These are phyloP conservation scores for Aspidoscelis tigris DNA, from an alignment of 2,113 vertebrate genomes.

Conservation along the genomic window DNA sequence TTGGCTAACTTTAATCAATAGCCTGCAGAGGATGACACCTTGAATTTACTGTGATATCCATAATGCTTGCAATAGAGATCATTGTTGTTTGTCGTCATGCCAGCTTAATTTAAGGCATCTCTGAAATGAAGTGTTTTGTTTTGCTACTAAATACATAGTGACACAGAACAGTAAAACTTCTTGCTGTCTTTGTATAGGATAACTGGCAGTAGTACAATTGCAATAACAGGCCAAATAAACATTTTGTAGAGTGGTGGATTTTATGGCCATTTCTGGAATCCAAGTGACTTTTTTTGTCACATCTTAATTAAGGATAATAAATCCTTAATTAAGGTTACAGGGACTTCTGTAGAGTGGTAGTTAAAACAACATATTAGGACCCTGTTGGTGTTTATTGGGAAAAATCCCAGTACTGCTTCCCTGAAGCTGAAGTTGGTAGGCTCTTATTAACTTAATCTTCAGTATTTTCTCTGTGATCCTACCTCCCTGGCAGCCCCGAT, in stretches of 20 bases:
- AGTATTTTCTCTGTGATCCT: conserved; percentile 13
- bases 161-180: conserved; percentile 4
- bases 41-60: conserved; percentile 72
- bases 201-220: conserved; percentile 44
- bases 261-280: conserved; percentile 52
- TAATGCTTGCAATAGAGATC: conserved; percentile 63
- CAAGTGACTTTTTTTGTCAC: conserved; percentile 48
- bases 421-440: background rate
- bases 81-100: conserved; percentile 52
- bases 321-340: conserved; percentile 43
- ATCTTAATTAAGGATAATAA: conserved; percentile 5
- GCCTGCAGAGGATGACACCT: conserved; percentile 71
- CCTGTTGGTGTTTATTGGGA: conserved; percentile 30
- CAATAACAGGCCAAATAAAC: conserved; percentile 39
- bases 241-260: conserved; percentile 35
- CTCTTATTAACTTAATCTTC: conserved; percentile 55
- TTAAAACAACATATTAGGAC: conserved; percentile 28
- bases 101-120: conserved; percentile 47
- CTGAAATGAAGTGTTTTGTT: conserved; percentile 52
- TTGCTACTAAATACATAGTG: conserved; percentile 33
- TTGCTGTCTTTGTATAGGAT: conserved; percentile 41
- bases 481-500: conserved; percentile 21
- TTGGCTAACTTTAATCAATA: conserved; percentile 77
- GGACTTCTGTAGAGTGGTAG: conserved; percentile 25
- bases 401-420: conserved; percentile 11